Evolutionary conservation across 1,140 invertebrate genomes (phyloP), one percentile per base, ranked within the genome.

Genomic region (Oryctes rhinoceros): DNA sequence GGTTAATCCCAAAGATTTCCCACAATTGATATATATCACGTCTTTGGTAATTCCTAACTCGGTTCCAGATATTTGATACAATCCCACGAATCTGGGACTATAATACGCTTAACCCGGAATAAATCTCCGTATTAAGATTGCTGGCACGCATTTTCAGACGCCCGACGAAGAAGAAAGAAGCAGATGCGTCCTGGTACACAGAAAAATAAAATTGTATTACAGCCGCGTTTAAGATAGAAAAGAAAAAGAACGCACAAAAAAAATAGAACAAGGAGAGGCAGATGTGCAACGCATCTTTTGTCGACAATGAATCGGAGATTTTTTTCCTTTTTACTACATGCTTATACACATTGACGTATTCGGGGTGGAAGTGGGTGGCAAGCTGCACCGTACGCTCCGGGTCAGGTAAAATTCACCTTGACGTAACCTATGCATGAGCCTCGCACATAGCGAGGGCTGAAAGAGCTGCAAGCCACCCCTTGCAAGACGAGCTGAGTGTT

Each of bases 321-420:
- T 81, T 74, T 78, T 78, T 77, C 39, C 65, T 65, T 44, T 44
- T 44, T 1, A 44, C 5, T 44, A 44, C 39, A 44, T 59, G 37
- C 49, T 71, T 78, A 62, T 37, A 62, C 53, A 62, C 53, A 62
- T 62, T n/a, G 20, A 9, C 65, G 20, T 67, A 24, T 13, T 24
- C 65, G 65, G 65, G 79, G 79, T 67, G 67, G 75, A 75, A 80
- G 81, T 82, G 81, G 81, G 81, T 82, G 81, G 81, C 81, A 82
- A 82, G 81, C 81, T 82, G 81, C 78, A 82, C 79, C 39, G 79
- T 76, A 75, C 80, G 59, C 80, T 77, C 78, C 74, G 62, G 13
- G 67, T 53, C 80, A 78, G 76, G 76, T 78, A 78, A 78, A 78
- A 80, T 71, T 80, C 80, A 80, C 80, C 75, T 80, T 80, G 18